Percentiles rank a stretch among this genome's conserved stretches.
phyloP scores from a whole-genome alignment of 2,888 invertebrate species.

The Euproctis similis region DNA sequence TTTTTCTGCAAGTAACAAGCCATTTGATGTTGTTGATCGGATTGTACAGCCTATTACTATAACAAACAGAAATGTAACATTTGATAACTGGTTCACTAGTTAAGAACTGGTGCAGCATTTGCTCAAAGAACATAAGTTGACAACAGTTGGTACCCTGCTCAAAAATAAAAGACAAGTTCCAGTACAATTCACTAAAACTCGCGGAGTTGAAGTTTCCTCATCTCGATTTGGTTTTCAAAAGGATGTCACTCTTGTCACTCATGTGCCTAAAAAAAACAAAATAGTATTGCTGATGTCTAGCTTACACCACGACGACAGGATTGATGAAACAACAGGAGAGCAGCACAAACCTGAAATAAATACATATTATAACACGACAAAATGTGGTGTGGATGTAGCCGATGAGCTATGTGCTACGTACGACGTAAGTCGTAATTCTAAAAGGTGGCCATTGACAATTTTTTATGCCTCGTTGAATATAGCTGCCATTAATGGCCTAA shows the following conservation, averaged over 20 bases:
- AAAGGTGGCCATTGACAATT: constrained; percentile 17
- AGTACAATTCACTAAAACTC: neutral
- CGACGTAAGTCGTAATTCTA: constrained; percentile 11
- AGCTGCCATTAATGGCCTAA: constrained; percentile 12
- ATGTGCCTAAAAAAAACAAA: constrained; percentile 21
- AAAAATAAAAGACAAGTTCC: neutral
- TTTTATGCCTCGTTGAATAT: constrained; percentile 17
- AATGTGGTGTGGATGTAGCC: constrained; percentile 1
- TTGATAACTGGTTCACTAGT: neutral
- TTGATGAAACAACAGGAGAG: constrained; percentile 20
- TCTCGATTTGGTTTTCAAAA: neutral
- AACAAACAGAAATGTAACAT: neutral
- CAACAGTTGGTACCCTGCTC: neutral
- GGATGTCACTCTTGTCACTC: constrained; percentile 17
- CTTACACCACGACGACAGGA: constrained; percentile 22
- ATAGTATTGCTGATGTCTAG: constrained; percentile 25
- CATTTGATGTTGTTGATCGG: neutral
- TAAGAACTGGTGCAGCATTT: neutral
- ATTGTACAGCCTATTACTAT: neutral
- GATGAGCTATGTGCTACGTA: neutral
- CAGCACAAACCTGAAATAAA: neutral
- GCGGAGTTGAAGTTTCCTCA: neutral
- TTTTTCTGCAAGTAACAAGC: neutral
- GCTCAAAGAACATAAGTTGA: neutral
- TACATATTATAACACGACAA: neutral